Conservation (phyloP, 2,113 vertebrate genomes). For the Scomber japonicus region DNA sequence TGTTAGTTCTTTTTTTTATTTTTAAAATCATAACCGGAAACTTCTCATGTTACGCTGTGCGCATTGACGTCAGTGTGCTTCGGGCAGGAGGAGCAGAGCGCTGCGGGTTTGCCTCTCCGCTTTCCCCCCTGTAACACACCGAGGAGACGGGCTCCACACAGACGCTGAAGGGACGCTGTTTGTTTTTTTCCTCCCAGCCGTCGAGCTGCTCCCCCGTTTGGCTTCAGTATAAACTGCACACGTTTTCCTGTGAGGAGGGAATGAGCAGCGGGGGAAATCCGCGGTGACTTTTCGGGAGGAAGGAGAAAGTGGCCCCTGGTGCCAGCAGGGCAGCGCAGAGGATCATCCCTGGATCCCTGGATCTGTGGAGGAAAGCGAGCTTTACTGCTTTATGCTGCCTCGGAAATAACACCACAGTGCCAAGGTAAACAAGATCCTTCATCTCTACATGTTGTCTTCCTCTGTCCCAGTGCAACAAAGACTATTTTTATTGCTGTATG, state of each 20-base stretch:
- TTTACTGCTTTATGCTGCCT: constrained; percentile 37
- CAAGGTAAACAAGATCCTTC: constrained; percentile 48
- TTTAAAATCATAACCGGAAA: constrained; percentile 8
- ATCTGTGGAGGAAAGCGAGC: constrained; percentile 17
- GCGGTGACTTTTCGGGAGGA: constrained; percentile 40
- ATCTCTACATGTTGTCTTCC: not conserved
- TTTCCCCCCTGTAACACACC: not conserved
- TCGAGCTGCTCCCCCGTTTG: not conserved
- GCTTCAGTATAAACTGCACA: not conserved
- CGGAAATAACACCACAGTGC: constrained; percentile 24
- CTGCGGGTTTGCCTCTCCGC: not conserved
- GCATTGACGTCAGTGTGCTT: accelerated
- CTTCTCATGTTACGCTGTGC: not conserved
- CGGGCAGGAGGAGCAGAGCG: not conserved
- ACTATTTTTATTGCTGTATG: not conserved
- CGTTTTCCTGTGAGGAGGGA: not conserved
- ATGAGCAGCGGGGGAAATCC: constrained; percentile 40
- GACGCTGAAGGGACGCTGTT: not conserved
- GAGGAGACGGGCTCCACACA: not conserved
- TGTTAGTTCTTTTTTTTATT: constrained; percentile 29
- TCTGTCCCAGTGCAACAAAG: not conserved
- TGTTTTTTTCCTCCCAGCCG: not conserved
- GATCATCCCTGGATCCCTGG: constrained; percentile 27
- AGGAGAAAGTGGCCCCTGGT: constrained; percentile 67
- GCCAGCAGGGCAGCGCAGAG: constrained; percentile 71